phyloP scores from a whole-genome alignment of 1,140 invertebrate genomes.

The Grapholita molesta region DNA sequence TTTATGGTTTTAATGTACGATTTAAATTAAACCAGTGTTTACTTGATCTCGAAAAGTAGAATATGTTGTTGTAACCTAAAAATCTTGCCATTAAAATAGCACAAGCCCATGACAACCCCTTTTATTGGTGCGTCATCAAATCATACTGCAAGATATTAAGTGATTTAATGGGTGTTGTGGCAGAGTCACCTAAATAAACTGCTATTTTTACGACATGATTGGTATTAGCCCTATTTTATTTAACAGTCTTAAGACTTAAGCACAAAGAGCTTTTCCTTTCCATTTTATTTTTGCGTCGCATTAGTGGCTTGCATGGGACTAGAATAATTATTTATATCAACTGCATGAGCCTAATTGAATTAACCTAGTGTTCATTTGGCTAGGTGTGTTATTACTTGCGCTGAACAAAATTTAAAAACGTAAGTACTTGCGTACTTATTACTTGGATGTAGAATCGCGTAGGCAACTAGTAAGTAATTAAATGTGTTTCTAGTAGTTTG shows the following conservation, averaged over 20 bases:
- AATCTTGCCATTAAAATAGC: no score
- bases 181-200: background rate
- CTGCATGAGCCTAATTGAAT: conserved; percentile 57
- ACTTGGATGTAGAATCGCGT: background rate
- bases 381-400: conserved; percentile 71
- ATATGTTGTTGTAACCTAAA: no score
- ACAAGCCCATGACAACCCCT: background rate
- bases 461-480: background rate
- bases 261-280: background rate
- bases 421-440: conserved; percentile 51
- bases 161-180: background rate
- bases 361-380: conserved; percentile 70
- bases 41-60: no score
- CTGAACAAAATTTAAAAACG: conserved; percentile 71
- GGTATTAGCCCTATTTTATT: background rate
- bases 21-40: no score
- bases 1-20: no score
- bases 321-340: conserved; percentile 22
- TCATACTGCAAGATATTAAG: background rate
- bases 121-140: no score
- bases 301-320: conserved; percentile 39
- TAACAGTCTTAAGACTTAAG: background rate
- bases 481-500: background rate
- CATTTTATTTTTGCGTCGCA: background rate
- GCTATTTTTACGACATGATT: background rate